Evolutionary conservation across 2,797 vertebrate genomes (phyloP), one percentile per base, ranked within the genome.

Genomic region (Poecilia velifera): DNA sequence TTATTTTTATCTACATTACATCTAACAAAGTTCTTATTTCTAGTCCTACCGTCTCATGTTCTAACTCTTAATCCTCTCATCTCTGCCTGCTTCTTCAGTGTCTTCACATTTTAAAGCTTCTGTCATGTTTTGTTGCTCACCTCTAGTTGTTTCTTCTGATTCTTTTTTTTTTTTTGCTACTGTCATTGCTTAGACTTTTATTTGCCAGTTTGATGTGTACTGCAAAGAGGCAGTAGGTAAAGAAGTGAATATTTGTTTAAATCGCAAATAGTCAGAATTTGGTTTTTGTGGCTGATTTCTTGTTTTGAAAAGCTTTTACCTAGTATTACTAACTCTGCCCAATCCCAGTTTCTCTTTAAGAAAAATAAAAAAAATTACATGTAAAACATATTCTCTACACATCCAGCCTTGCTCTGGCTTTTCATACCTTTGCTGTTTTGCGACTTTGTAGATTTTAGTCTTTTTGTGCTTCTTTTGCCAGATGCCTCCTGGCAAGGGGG

Each of bases 11-110:
- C 2, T 43, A 13, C 3, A 12, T 45, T 70, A 13, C 12, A 46
- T 46, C 13, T 46, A 45, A 46, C 79, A 34, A 18, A 71, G 18
- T 45, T 86, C 14, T 76, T 75, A 76, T 73, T 72, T 53, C 64
- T 82, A 5, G 34, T 79, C 20, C 55, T 51, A 25, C 45, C 71
- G 46, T 51, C 71, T 83, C 22, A 0, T 76, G 49, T 76, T 73
- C 25, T 77, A 72, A 74, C 72, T 73, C 64, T 25, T 43, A 75
- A 78, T 73, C 20, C 39, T 73, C 36, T 75, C 76, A 51, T 82
- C 70, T 78, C 51, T 84, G 4, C 57, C 51, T 86, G 78, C 66
- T 79, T 41, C 59, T 78, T 81, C 36, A 74, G 22, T 14, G 0
- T 62, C 72, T 84, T 43, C 20, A 34, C 47, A 53, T 81, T 73